Evolutionary conservation across 2,113 vertebrate species (phyloP).

Genomic region (Podocnemis expansa): DNA sequence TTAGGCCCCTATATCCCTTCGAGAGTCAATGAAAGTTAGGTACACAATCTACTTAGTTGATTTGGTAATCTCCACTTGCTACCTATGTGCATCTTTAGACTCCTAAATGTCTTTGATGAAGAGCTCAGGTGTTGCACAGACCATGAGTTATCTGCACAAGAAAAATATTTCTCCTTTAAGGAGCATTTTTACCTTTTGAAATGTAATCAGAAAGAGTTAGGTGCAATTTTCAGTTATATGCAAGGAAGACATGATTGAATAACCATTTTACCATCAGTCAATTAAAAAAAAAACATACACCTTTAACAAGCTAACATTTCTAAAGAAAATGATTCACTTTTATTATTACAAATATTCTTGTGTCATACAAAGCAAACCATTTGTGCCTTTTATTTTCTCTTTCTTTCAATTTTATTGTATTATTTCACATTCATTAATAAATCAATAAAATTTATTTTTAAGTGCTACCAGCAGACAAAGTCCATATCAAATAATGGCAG

Average conservation of each 20-base stretch:
- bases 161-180: background rate
- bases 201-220: background rate
- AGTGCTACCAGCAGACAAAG: background rate
- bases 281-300: background rate
- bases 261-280: fast-evolving
- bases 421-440: background rate
- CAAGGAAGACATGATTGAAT: background rate
- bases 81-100: background rate
- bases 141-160: background rate
- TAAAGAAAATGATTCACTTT: background rate
- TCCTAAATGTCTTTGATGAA: background rate
- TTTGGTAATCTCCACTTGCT: background rate
- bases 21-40: background rate
- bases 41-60: background rate
- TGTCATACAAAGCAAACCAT: fast-evolving
- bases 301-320: background rate
- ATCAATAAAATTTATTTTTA: background rate
- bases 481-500: background rate
- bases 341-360: background rate
- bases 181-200: background rate
- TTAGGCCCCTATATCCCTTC: background rate
- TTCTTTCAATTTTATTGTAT: background rate
- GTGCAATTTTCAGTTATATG: background rate
- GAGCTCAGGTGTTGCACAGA: background rate
- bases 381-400: fast-evolving